Evolutionary conservation across 2,888 invertebrate genomes (phyloP).

Genomic region (Xestia sexstrigata): DNA sequence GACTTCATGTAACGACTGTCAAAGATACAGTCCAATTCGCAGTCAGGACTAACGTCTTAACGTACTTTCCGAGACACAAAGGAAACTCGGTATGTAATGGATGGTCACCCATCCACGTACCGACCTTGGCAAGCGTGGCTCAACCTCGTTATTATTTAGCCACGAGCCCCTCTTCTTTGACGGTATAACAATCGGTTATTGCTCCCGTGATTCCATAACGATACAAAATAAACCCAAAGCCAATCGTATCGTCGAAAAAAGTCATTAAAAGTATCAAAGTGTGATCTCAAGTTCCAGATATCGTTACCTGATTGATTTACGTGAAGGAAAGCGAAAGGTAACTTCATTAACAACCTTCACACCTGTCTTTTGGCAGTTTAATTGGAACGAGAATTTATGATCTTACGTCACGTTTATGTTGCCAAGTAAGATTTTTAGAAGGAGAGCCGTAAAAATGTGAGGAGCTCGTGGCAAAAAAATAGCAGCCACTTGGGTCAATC

Average conservation of each 20-base stretch:
- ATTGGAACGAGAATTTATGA: conserved; percentile 12
- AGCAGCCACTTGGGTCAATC: too few species aligned
- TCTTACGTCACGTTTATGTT: background rate
- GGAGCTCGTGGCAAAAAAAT: too few species aligned
- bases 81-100: background rate
- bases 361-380: conserved; percentile 38
- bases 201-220: background rate
- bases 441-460: background rate
- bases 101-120: background rate
- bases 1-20: background rate
- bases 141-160: background rate
- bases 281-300: conserved; percentile 4
- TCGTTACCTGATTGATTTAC: conserved; percentile 24
- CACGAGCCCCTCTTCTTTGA: background rate
- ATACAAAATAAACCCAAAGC: background rate
- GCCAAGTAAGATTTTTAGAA: background rate
- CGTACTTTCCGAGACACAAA: background rate
- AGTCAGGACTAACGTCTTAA: rapidly evolving
- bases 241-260: conserved; percentile 1
- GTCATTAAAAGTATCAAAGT: conserved; percentile 6
- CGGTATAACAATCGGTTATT: background rate
- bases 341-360: conserved; percentile 20
- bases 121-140: background rate
- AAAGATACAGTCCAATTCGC: background rate
- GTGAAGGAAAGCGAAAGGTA: background rate